Conservation (phyloP, 2,797 vertebrate genomes). For the Aphelocoma californica region DNA sequence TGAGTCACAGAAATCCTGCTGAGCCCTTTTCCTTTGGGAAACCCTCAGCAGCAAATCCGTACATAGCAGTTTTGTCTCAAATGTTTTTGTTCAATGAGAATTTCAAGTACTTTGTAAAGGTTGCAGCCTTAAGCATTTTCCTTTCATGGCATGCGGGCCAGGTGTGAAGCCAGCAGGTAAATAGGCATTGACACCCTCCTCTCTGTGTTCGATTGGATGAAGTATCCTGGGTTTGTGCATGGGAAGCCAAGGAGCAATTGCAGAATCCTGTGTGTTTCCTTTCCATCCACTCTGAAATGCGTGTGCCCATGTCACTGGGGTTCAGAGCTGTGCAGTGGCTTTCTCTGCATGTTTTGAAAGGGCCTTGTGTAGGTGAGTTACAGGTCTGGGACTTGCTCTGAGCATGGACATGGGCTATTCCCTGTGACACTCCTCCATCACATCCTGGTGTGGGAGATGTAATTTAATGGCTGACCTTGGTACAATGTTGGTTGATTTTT, state of each 20-base stretch:
- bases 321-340: not conserved
- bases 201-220: fast-evolving
- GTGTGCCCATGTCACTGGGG: fast-evolving
- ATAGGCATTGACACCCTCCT: not conserved
- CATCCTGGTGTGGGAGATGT: not conserved
- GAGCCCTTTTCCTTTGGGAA: not conserved
- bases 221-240: not conserved
- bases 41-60: not conserved
- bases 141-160: not conserved
- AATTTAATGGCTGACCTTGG: not conserved
- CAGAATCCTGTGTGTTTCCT: not conserved
- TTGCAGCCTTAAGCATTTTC: not conserved
- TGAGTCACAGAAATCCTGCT: not conserved
- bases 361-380: not conserved
- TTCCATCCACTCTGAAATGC: fast-evolving
- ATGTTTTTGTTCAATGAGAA: not conserved
- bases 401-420: fast-evolving
- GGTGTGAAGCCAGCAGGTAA: not conserved
- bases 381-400: not conserved
- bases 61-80: not conserved
- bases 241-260: not conserved
- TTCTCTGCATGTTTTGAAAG: not conserved
- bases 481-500: not conserved
- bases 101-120: not conserved
- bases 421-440: not conserved